Evolutionary conservation across 2,797 vertebrate genomes (phyloP).

Genomic region (Hyperoplus lanceolatus): DNA sequence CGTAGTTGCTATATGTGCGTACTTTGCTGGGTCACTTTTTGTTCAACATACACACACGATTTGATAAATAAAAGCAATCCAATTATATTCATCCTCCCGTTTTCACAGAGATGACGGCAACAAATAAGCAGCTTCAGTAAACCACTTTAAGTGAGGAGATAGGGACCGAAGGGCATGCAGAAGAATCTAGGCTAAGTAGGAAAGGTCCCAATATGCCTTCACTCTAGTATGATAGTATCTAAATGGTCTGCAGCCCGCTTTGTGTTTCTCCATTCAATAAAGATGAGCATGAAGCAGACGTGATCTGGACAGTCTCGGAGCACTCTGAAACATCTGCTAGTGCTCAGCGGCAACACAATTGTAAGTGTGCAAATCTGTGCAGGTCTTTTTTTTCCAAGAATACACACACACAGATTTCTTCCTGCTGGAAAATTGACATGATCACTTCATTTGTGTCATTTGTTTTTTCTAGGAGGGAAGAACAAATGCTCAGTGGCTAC

Average conservation of each 20-base stretch:
- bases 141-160: slow-evolving; percentile 54
- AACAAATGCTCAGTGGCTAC: slow-evolving; percentile 21
- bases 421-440: slow-evolving; percentile 45
- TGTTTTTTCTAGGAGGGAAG: slow-evolving; percentile 31
- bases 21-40: slow-evolving; percentile 5
- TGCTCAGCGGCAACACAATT: slow-evolving; percentile 45
- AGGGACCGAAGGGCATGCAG: slow-evolving; percentile 44
- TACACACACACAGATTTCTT: slow-evolving; percentile 33
- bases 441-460: slow-evolving; percentile 54
- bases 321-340: slow-evolving; percentile 68
- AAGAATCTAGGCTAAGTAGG: slow-evolving; percentile 45
- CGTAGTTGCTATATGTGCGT: not conserved
- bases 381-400: slow-evolving; percentile 67
- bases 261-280: slow-evolving; percentile 43
- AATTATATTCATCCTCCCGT: slow-evolving; percentile 55
- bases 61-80: slow-evolving; percentile 61
- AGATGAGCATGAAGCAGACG: slow-evolving; percentile 51
- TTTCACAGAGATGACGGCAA: slow-evolving; percentile 55
- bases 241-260: slow-evolving; percentile 55
- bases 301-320: slow-evolving; percentile 70
- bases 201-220: slow-evolving; percentile 45
- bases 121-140: slow-evolving; percentile 62
- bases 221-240: slow-evolving; percentile 53
- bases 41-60: slow-evolving; percentile 18
- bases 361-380: slow-evolving; percentile 42